Conservation (phyloP, 2,888 invertebrate species). For the Cryptosula pallasiana region DNA sequence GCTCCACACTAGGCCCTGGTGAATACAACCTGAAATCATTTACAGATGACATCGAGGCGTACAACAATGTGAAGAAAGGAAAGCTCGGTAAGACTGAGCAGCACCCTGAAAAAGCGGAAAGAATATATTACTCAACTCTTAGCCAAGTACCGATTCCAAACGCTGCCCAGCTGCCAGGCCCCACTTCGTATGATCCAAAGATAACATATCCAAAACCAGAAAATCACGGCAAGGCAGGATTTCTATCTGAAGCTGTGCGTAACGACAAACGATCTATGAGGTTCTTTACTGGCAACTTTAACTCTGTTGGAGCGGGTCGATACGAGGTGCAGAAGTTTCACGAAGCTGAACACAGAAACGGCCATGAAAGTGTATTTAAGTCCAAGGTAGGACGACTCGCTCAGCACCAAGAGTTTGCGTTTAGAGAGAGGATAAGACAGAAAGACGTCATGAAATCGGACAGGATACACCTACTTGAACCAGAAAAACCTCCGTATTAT, state of each 20-base stretch:
- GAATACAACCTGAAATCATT: constrained; percentile 44
- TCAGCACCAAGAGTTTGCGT: constrained; percentile 33
- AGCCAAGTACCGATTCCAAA: constrained; percentile 23
- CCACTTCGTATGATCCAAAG: constrained; percentile 43
- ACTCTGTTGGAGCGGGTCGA: constrained; percentile 51
- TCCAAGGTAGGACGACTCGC: constrained; percentile 43
- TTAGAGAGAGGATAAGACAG: constrained; percentile 43
- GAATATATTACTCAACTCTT: constrained; percentile 42
- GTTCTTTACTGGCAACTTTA: constrained; percentile 51
- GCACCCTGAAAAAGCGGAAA: constrained; percentile 40
- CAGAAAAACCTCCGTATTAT: constrained; percentile 34
- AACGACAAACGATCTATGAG: constrained; percentile 45
- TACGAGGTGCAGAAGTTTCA: constrained; percentile 50
- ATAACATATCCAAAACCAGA: constrained; percentile 33
- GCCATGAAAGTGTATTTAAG: constrained; percentile 46
- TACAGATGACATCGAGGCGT: constrained; percentile 37
- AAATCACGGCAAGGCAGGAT: constrained; percentile 32
- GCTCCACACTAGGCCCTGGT: constrained; percentile 41
- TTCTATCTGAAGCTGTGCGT: constrained; percentile 45
- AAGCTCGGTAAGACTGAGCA: constrained; percentile 46
- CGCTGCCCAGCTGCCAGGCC: constrained; percentile 36
- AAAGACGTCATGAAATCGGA: constrained; percentile 43
- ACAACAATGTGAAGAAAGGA: constrained; percentile 37
- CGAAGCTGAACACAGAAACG: constrained; percentile 46
- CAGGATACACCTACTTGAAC: constrained; percentile 39